Evolutionary conservation across 2,113 vertebrate genomes (phyloP).

Genomic region (Dolichotis patagonum): DNA sequence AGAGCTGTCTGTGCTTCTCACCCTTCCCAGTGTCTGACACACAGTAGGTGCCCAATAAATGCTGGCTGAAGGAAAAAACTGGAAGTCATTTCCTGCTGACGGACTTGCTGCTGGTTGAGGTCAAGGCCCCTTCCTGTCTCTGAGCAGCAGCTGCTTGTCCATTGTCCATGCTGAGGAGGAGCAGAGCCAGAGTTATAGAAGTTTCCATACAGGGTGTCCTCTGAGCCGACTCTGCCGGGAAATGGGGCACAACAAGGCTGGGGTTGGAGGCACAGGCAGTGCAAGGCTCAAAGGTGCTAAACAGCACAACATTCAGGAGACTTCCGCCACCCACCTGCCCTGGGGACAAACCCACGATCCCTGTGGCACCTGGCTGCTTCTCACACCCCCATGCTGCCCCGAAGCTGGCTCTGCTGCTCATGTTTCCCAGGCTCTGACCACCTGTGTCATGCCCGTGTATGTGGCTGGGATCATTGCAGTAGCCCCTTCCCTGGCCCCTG

Average conservation of each 20-base stretch:
- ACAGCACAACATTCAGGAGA: background rate
- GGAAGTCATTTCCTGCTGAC: background rate
- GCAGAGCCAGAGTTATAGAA: background rate
- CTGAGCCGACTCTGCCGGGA: too few species aligned
- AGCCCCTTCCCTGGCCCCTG: background rate
- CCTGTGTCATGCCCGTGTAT: background rate
- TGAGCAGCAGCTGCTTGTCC: background rate
- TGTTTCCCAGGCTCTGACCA: background rate
- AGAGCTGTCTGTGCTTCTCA: background rate
- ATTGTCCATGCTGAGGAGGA: background rate
- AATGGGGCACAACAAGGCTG: background rate
- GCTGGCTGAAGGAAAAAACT: background rate
- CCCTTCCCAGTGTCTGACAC: background rate
- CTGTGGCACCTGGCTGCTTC: background rate
- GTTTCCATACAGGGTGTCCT: background rate
- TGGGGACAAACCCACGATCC: background rate
- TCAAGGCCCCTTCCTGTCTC: background rate
- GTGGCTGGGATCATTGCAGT: fast-evolving
- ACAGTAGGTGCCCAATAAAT: background rate
- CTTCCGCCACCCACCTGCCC: background rate
- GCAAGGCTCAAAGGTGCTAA: background rate
- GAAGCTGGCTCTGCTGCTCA: background rate
- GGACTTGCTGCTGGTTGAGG: background rate
- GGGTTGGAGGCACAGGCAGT: background rate
- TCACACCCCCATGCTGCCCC: background rate